phyloP scores from a whole-genome alignment of 2,797 vertebrate genomes.

The Gallinago nigripennis region DNA sequence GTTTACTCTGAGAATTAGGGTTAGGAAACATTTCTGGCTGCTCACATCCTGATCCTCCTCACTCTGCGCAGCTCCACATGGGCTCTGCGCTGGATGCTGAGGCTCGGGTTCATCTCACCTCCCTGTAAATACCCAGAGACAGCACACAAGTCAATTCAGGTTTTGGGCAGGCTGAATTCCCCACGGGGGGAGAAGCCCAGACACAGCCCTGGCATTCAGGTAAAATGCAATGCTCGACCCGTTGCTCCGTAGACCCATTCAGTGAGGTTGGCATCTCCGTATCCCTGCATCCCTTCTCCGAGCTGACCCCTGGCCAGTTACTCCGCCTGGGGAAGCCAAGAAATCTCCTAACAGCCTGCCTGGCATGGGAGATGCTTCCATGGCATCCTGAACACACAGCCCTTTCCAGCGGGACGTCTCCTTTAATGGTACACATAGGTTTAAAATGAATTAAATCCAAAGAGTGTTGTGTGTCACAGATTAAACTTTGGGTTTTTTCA shows the following conservation, averaged over 20 bases:
- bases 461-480: background rate
- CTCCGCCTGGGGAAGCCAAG: background rate
- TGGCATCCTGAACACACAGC: background rate
- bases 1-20: background rate
- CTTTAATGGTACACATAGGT: background rate
- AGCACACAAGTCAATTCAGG: background rate
- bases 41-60: background rate
- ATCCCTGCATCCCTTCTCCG: background rate
- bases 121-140: background rate
- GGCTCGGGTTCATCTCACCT: background rate
- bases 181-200: background rate
- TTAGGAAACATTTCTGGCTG: background rate
- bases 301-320: background rate
- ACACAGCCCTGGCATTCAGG: background rate
- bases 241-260: fast-evolving
- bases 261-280: background rate
- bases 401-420: background rate
- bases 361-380: background rate
- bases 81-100: background rate
- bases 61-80: background rate
- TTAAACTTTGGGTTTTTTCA: fast-evolving
- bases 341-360: background rate
- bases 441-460: background rate
- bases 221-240: background rate
- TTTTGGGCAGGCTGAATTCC: background rate